Evolutionary conservation across 2,113 vertebrate genomes (phyloP), one percentile per base, ranked within the genome.

Genomic region (Poeciliopsis occidentalis): DNA sequence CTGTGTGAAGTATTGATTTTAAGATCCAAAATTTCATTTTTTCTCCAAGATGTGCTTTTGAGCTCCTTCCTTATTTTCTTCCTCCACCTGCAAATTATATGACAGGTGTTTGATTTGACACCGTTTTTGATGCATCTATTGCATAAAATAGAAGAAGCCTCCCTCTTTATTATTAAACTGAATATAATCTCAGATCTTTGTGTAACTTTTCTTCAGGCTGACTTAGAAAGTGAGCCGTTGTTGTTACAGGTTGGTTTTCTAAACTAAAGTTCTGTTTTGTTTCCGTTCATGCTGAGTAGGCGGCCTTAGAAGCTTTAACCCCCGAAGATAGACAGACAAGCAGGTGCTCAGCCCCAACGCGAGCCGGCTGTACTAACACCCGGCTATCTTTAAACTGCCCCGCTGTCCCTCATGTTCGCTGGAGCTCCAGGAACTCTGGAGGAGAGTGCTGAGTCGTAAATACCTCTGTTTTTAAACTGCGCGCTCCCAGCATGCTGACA

Each of bases 381-480:
- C 1, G 67, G 82, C 90, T 93, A 95, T 94, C 87, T 95, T 93
- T 92, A 94, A 92, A 84, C 78, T 1, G 78, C 75, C 39, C 74
- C 73, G 88, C 81, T 34, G 76, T 69, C 74, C 79, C 71, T 83
- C 79, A 75, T 85, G 85, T 71, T 79, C 37, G 31, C 75, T 32
- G 78, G 85, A 87, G 86, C 87, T 91, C 86, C 86, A 90, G 83
- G 89, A 92, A 91, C 85, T 84, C 79, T 47, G 86, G 83, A 84
- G 84, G 74, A 84, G 75, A 88, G 81, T 22, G 81, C 89, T 90
- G 89, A 86, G 87, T 92, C 89, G 87, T 93, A 93, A 93, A 94
- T 92, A 91, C 88, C 83, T 90, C 91, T 83, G 78, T 74, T 89
- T 91, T 92, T 90, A 91, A 88, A 92, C 84, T 26, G 78, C 79